These are phyloP conservation scores for Tupaia tana DNA, from an alignment of 2,113 vertebrate species.

Conservation along the genomic window DNA sequence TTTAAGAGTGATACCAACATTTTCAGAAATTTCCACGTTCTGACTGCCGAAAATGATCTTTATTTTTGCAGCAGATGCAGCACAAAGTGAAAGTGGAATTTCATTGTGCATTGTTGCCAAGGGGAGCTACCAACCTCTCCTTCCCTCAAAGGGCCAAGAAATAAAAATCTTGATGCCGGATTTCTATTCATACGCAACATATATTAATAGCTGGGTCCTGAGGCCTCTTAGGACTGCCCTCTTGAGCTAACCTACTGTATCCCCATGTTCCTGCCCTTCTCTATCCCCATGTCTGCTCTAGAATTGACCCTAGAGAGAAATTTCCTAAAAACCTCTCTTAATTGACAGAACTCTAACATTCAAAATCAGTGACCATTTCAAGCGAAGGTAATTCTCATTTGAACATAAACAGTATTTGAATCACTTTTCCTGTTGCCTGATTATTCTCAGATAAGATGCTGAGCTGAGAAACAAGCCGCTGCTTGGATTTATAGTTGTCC, in stretches of 20 bases:
- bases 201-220: not conserved
- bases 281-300: not conserved
- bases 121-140: not conserved
- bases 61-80: no score
- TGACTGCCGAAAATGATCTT: no score
- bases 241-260: not conserved
- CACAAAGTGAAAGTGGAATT: not conserved
- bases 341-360: not conserved
- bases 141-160: not conserved
- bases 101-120: not conserved
- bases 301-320: not conserved
- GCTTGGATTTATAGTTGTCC: not conserved
- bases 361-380: conserved; percentile 16
- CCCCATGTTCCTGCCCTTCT: not conserved
- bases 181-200: not conserved
- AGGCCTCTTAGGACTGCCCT: not conserved
- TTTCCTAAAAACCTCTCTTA: not conserved
- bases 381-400: not conserved
- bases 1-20: no score
- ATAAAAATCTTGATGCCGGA: not conserved
- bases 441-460: not conserved
- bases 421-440: not conserved
- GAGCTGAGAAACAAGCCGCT: not conserved
- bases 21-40: no score
- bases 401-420: not conserved